These are phyloP conservation scores for Gibbula magus DNA, from an alignment of 2,888 invertebrate genomes.

Conservation along the genomic window DNA sequence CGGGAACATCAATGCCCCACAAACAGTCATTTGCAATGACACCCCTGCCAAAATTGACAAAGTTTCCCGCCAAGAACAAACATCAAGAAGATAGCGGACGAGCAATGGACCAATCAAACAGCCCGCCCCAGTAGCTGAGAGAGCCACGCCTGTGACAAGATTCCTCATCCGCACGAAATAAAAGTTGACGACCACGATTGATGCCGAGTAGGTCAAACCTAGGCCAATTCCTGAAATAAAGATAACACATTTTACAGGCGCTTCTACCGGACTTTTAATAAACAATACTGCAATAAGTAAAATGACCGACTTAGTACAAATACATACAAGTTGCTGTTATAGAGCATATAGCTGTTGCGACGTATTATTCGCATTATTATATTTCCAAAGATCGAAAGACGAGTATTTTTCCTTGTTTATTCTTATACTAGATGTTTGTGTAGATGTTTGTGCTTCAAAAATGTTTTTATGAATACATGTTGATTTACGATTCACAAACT, in stretches of 20 bases:
- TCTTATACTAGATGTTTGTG: too few relatives aligned
- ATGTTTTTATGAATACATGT: too few relatives aligned
- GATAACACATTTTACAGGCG: not conserved
- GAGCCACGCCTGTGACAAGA: constrained; percentile 30
- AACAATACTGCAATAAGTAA: too few relatives aligned
- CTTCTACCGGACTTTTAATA: too few relatives aligned
- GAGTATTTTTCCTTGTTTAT: too few relatives aligned
- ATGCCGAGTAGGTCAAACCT: constrained; percentile 33
- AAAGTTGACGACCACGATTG: constrained; percentile 37
- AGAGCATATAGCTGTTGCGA: too few relatives aligned
- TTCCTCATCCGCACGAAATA: constrained; percentile 34
- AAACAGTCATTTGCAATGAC: constrained; percentile 4
- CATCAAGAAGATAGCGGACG: constrained; percentile 9
- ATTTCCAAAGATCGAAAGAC: too few relatives aligned
- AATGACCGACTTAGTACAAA: too few relatives aligned
- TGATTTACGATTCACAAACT: too few relatives aligned
- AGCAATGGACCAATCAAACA: constrained; percentile 15
- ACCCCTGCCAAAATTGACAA: constrained; percentile 1
- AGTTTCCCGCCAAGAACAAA: constrained; percentile 13
- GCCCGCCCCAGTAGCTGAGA: constrained; percentile 31
- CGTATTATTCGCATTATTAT: too few relatives aligned
- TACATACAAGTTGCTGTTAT: too few relatives aligned
- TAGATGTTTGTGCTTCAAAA: too few relatives aligned
- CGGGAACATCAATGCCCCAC: constrained; percentile 20
- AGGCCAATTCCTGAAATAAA: constrained; percentile 33